Percentiles rank a stretch among this genome's conserved stretches.
These are phyloP conservation scores for Eulemur macaco DNA, from an alignment of 2,113 vertebrate genomes.

Conservation along the genomic window DNA sequence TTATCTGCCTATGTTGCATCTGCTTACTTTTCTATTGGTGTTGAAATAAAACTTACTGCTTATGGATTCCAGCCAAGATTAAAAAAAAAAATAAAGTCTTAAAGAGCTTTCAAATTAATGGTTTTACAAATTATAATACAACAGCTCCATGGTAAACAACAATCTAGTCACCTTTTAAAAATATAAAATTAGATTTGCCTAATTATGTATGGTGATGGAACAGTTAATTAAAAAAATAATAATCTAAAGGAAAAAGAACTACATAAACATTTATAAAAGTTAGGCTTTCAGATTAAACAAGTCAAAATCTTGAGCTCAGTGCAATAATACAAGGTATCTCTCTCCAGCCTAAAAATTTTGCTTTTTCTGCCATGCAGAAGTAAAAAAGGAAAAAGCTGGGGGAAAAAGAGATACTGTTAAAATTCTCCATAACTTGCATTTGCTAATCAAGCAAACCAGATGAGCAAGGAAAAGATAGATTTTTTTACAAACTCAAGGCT, in stretches of 20 bases:
- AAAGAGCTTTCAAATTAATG: neutral
- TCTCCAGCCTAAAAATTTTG: neutral
- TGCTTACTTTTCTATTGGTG: neutral
- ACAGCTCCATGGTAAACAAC: neutral
- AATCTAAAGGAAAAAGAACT: neutral
- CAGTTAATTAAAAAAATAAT: neutral
- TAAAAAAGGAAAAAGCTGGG: neutral
- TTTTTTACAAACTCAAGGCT: neutral
- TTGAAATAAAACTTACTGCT: neutral
- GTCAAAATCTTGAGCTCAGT: neutral
- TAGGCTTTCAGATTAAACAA: neutral
- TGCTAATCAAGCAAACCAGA: neutral
- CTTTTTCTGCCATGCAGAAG: neutral
- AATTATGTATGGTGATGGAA: neutral
- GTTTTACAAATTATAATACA: neutral
- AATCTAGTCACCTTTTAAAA: neutral
- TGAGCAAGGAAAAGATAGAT: neutral
- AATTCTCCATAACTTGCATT: neutral
- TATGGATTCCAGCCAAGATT: neutral
- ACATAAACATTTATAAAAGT: neutral
- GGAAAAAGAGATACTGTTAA: neutral
- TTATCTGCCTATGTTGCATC: neutral
- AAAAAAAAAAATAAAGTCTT: neutral
- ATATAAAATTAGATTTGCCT: neutral
- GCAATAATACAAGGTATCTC: neutral